Base-by-base conservation (phyloP, 1,140 invertebrate genomes). In the Papilio glaucus region DNA sequence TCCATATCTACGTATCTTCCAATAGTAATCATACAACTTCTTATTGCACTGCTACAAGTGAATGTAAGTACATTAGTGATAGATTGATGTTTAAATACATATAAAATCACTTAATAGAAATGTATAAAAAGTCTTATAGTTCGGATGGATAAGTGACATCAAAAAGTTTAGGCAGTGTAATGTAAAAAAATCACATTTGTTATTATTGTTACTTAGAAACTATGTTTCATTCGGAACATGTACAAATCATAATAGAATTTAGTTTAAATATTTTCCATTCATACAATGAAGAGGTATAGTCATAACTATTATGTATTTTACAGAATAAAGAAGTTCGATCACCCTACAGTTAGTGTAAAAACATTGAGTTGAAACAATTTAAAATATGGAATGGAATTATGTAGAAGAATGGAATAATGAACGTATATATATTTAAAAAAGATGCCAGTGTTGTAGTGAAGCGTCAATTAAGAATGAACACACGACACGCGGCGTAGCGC, bases 331-430 rank as follows among this genome's bases (percentile, higher is more conserved):
- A 45, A 45, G 42, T n/a, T 45, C 15, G 13, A 1, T 57, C 24
- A 57, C 9, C 21, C 21, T 57, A 57, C 49, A 15, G 12, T 57
- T 57, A 26, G 49, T 57, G 49, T 57, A 12, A 53, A 53, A 53
- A 53, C 45, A 53, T 53, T 21, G 8, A 24, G 24, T 12, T 57
- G 15, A 45, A 4, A 57, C 21, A 24, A 57, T 57, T 24, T 4
- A 57, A 57, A 57, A 57, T 21, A 57, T 57, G 49, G 49, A 57
- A 57, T 57, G 49, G 49, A 57, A 57, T 57, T 26, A 57, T 57
- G 8, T 57, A 57, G n/a, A n/a, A n/a, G n/a, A n/a, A n/a, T 57
- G 49, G 49, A 45, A 45, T 13, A 57, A 24, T 9, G 49, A 57
- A 57, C 24, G 21, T 57, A 57, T 24, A 21, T 26, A n/a, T n/a